Conservation (phyloP, 1,140 invertebrate species). For the Agrypnia vestita region DNA sequence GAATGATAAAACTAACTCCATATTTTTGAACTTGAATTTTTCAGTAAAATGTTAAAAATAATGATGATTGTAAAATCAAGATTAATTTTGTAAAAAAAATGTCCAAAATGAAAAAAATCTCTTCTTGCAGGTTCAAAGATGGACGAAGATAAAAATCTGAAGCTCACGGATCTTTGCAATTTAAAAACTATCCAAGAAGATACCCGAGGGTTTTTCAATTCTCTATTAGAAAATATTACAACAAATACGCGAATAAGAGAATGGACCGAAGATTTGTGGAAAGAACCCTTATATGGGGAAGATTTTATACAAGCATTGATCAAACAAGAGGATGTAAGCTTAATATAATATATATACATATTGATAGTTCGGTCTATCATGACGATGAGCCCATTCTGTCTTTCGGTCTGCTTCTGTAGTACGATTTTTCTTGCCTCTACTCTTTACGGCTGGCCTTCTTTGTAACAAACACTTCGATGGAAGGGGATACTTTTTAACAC, state of each 20-base stretch:
- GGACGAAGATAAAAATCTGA: constrained; percentile 49
- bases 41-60: neutral
- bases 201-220: constrained; percentile 49
- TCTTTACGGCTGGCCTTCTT: too few species aligned
- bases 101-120: neutral
- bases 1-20: neutral
- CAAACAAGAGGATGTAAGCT: constrained; percentile 48
- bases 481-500: too few species aligned
- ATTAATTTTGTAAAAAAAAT: neutral
- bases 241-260: constrained; percentile 37
- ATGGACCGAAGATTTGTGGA: constrained; percentile 47
- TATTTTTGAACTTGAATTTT: neutral
- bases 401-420: neutral
- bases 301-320: constrained; percentile 42
- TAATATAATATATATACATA: neutral
- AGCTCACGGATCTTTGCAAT: constrained; percentile 48
- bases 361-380: too few species aligned
- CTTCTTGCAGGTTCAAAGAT: constrained; percentile 22
- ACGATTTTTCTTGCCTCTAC: too few species aligned
- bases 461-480: too few species aligned
- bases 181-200: constrained; percentile 55
- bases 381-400: too few species aligned
- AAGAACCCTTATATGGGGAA: constrained; percentile 31
- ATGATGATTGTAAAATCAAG: neutral
- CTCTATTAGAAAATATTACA: constrained; percentile 36